Conservation (phyloP, 2,113 vertebrate species). For the Erythrocercus mccallii region DNA sequence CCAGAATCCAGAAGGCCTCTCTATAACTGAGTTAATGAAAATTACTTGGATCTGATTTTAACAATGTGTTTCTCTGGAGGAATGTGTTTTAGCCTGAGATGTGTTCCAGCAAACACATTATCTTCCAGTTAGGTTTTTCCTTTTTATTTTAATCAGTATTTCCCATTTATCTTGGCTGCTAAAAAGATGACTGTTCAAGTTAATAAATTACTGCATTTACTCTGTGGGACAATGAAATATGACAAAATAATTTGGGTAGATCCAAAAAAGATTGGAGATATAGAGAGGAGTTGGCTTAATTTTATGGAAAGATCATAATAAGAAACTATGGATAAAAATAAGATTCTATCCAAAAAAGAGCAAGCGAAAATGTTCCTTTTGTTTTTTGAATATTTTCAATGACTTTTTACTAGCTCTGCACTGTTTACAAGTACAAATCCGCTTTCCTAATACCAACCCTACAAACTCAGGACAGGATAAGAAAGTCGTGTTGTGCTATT, state of each 20-base stretch:
- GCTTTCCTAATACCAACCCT: not conserved
- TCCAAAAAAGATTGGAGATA: not conserved
- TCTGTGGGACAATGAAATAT: not conserved
- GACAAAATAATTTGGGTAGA: not conserved
- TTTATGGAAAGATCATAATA: not conserved
- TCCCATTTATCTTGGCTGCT: not conserved
- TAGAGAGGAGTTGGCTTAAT: not conserved
- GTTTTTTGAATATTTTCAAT: not conserved
- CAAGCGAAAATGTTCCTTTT: not conserved
- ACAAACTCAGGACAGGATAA: not conserved
- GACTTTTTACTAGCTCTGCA: not conserved
- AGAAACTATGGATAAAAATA: not conserved
- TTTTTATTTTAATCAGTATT: not conserved
- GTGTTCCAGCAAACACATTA: not conserved
- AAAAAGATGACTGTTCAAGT: not conserved
- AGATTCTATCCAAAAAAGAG: not conserved
- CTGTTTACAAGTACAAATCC: not conserved
- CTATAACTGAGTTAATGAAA: not conserved
- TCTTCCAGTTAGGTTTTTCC: not conserved
- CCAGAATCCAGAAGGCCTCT: not conserved
- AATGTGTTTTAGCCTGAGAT: not conserved
- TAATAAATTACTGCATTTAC: not conserved
- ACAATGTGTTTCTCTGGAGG: not conserved
- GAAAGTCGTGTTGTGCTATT: not conserved
- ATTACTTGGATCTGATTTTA: not conserved